These are phyloP conservation scores for Zaprionus ornatus DNA, from an alignment of 1,140 invertebrate genomes.

Conservation along the genomic window DNA sequence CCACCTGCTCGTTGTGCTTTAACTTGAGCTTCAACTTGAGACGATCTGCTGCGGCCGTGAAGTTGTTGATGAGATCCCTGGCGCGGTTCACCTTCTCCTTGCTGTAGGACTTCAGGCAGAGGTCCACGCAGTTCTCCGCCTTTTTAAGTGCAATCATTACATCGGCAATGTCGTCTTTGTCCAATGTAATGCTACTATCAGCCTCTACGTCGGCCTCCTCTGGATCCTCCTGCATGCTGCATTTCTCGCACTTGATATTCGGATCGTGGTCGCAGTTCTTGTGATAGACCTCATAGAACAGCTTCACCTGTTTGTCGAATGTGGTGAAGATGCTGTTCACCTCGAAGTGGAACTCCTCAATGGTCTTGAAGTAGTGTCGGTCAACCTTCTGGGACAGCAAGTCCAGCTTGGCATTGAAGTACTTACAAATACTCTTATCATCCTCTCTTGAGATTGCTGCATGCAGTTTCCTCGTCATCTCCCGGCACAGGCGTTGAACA, in stretches of 20 bases:
- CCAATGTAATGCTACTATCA: not conserved
- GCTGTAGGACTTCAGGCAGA: conserved; percentile 8
- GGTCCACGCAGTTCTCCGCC: conserved; percentile 23
- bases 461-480: conserved; percentile 36
- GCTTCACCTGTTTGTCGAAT: conserved; percentile 36
- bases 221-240: not conserved
- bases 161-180: conserved; percentile 1
- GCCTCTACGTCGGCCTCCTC: not conserved
- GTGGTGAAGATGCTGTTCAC: conserved; percentile 44
- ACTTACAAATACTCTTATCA: conserved; percentile 41
- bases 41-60: not conserved
- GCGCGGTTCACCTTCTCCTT: conserved; percentile 2
- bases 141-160: conserved; percentile 7
- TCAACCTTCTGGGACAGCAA: conserved; percentile 45
- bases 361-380: conserved; percentile 32
- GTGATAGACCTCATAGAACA: conserved; percentile 36
- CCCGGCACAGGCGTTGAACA: conserved; percentile 37
- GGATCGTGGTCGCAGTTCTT: not conserved
- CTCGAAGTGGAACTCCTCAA: conserved; percentile 50
- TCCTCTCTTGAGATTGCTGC: conserved; percentile 21
- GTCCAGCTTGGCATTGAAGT: conserved; percentile 46
- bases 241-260: not conserved
- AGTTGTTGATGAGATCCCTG: conserved; percentile 3
- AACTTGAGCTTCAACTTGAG: conserved; percentile 13
- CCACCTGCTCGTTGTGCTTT: not conserved